phyloP scores from a whole-genome alignment of 2,113 vertebrate genomes.

The Gallinago media region DNA sequence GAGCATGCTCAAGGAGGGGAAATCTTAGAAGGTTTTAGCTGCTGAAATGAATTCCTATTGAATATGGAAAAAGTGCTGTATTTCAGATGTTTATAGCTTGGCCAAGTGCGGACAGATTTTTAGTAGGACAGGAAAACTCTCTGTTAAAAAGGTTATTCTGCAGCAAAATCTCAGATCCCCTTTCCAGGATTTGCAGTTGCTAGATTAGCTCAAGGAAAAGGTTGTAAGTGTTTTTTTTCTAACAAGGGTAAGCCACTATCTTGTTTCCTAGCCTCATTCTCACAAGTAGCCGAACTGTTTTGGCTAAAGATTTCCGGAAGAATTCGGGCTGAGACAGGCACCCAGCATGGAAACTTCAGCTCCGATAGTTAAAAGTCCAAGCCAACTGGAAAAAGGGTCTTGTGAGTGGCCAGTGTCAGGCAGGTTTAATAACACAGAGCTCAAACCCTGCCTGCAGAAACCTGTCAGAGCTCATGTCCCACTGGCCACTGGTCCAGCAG shows the following conservation, averaged over 20 bases:
- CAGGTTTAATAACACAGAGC: neutral
- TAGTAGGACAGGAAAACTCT: conserved; percentile 52
- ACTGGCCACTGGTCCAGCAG: neutral
- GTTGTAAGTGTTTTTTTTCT: conserved; percentile 1
- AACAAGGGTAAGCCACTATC: neutral
- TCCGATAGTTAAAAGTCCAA: neutral
- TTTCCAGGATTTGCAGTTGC: conserved; percentile 48
- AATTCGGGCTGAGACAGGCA: neutral
- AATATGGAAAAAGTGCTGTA: conserved; percentile 32
- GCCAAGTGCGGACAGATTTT: conserved; percentile 42
- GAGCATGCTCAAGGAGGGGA: neutral
- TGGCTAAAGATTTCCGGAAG: neutral
- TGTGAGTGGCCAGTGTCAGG: neutral
- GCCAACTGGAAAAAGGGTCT: conserved; percentile 4
- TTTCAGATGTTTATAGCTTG: conserved; percentile 51
- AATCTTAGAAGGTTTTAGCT: conserved; percentile 45
- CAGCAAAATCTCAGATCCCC: conserved; percentile 22
- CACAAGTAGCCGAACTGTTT: neutral
- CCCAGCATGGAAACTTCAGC: conserved; percentile 23
- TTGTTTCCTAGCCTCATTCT: conserved; percentile 24
- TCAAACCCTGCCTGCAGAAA: neutral
- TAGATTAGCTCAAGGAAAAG: conserved; percentile 44
- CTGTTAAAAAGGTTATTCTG: conserved; percentile 58
- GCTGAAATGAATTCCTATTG: conserved; percentile 9
- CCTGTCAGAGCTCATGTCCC: neutral